These are phyloP conservation scores for Siphamia tubifer DNA, from an alignment of 2,113 vertebrate species.

Conservation along the genomic window DNA sequence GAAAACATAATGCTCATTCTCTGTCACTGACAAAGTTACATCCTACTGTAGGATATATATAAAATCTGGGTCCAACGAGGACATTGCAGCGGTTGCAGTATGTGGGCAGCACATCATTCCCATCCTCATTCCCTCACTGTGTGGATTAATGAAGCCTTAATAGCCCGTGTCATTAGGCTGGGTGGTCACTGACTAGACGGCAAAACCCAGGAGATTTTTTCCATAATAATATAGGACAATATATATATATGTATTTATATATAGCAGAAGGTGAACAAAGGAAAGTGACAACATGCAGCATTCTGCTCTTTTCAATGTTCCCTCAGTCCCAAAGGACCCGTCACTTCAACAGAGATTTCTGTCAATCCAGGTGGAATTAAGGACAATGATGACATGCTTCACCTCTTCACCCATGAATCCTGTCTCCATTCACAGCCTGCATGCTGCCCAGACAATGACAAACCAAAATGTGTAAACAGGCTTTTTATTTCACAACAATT, in stretches of 20 bases:
- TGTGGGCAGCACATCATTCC: neutral
- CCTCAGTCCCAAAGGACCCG: neutral
- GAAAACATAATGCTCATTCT: neutral
- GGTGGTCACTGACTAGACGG: conserved; percentile 42
- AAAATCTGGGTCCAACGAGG: conserved; percentile 14
- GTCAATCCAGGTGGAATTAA: conserved; percentile 4
- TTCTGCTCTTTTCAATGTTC: too few species aligned
- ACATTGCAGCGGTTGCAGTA: conserved; percentile 35
- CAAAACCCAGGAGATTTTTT: conserved; percentile 26
- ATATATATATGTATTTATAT: conserved; percentile 14
- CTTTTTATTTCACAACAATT: conserved; percentile 29
- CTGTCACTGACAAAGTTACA: conserved; percentile 13
- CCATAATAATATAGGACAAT: conserved; percentile 16
- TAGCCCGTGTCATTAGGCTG: conserved; percentile 49
- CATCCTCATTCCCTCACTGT: conserved; percentile 38
- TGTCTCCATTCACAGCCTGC: neutral
- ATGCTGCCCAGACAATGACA: neutral
- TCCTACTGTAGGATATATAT: neutral
- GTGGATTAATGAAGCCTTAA: conserved; percentile 63
- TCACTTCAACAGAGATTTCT: neutral
- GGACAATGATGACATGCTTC: neutral
- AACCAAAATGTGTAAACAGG: conserved; percentile 38
- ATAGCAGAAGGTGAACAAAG: neutral
- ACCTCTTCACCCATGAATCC: neutral
- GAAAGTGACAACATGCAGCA: neutral